These are phyloP conservation scores for Benitochromis conjunctus DNA, from an alignment of 2,113 vertebrate genomes.

Conservation along the genomic window DNA sequence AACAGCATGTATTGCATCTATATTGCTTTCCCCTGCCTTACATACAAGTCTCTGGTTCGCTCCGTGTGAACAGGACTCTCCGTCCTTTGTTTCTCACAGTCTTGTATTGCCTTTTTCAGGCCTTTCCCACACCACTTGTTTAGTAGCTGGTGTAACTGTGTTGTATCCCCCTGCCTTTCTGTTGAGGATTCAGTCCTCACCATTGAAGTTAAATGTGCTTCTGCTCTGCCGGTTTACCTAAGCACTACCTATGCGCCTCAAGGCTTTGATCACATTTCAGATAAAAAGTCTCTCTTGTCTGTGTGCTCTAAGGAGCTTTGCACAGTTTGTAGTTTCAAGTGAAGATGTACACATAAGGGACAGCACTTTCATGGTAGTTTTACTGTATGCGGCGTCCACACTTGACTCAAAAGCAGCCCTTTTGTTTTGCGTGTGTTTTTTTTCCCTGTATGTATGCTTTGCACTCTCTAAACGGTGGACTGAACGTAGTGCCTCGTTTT, in stretches of 20 bases:
- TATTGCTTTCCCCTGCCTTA: neutral
- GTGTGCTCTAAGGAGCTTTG: neutral
- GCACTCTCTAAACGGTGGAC: neutral
- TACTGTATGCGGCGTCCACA: neutral
- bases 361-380: neutral
- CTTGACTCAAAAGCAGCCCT: neutral
- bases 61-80: neutral
- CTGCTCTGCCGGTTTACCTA: constrained; percentile 39
- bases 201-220: constrained; percentile 31
- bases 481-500: neutral
- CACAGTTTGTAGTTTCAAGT: neutral
- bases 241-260: neutral
- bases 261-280: constrained; percentile 50
- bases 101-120: neutral
- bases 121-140: neutral
- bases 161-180: neutral
- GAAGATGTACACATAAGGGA: neutral
- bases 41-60: neutral
- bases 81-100: neutral
- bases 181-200: neutral
- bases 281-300: constrained; percentile 16
- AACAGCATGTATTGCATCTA: neutral
- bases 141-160: neutral
- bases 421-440: neutral
- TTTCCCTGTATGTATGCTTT: neutral